phyloP scores from a whole-genome alignment of 2,113 vertebrate species.

The Prunella fulvescens region DNA sequence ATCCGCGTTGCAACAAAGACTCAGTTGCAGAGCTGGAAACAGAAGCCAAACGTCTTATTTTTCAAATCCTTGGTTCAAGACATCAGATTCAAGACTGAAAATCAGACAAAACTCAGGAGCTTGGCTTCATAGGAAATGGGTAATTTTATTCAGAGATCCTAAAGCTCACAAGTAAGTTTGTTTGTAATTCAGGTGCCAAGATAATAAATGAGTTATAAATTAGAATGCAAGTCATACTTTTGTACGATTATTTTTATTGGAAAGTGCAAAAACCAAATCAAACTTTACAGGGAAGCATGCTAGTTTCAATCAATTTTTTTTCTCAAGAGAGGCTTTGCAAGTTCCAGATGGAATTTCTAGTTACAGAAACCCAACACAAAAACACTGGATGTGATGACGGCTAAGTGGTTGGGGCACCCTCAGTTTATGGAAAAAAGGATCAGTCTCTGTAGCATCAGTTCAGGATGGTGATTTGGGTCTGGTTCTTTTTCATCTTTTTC shows the following conservation, averaged over 20 bases:
- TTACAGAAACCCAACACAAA: not conserved
- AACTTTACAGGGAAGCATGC: not conserved
- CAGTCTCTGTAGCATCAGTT: not conserved
- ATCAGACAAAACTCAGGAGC: not conserved
- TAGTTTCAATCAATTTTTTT: slow-evolving; percentile 4
- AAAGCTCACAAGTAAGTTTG: not conserved
- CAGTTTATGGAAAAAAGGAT: not conserved
- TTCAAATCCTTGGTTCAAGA: not conserved
- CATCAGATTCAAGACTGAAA: not conserved
- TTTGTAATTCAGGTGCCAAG: slow-evolving; percentile 16
- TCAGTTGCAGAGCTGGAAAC: slow-evolving; percentile 6
- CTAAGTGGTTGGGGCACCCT: not conserved
- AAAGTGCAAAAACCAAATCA: not conserved
- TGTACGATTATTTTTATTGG: slow-evolving; percentile 31
- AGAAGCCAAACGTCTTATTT: slow-evolving; percentile 7
- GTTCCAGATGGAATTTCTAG: not conserved
- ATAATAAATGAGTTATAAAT: slow-evolving; percentile 13
- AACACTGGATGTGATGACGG: not conserved
- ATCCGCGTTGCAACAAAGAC: not conserved
- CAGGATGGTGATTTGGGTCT: not conserved
- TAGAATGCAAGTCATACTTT: not conserved
- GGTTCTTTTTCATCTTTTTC: not conserved
- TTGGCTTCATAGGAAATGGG: not conserved
- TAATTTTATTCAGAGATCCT: not conserved
- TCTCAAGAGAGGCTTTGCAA: not conserved